A percentile compares a stretch with the other conserved stretches of the same genome.
These are phyloP conservation scores for Bombyx mandarina DNA, from an alignment of 1,140 invertebrate genomes.

Conservation along the genomic window DNA sequence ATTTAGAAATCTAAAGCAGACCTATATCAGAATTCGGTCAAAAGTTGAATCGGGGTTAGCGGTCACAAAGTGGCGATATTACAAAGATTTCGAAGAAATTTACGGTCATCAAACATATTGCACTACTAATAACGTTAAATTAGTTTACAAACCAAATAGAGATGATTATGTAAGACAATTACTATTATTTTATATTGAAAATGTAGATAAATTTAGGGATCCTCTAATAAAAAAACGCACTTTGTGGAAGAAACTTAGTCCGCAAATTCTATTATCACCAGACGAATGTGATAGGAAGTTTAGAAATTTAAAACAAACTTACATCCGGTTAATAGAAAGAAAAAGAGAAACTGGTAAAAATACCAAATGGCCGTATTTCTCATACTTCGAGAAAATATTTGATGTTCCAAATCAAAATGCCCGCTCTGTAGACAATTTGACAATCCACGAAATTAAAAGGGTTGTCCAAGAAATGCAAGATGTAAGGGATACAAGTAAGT, in stretches of 20 bases:
- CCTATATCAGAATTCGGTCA: conserved; percentile 49
- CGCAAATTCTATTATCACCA: conserved; percentile 36
- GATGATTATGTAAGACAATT: conserved; percentile 47
- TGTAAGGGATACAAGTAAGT: conserved; percentile 40
- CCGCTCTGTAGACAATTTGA: conserved; percentile 21
- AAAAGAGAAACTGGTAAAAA: conserved; percentile 35
- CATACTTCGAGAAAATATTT: conserved; percentile 59
- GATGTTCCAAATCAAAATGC: conserved; percentile 15
- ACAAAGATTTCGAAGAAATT: conserved; percentile 52
- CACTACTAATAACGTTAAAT: background rate
- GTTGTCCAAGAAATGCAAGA: conserved; percentile 33
- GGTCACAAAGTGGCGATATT: conserved; percentile 57
- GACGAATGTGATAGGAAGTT: conserved; percentile 62
- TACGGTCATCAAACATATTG: conserved; percentile 26
- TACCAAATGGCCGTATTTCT: conserved; percentile 52
- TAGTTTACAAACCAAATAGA: conserved; percentile 18
- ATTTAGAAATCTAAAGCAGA: conserved; percentile 61
- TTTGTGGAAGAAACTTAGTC: conserved; percentile 42
- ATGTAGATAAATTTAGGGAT: conserved; percentile 50
- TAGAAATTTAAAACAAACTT: conserved; percentile 60
- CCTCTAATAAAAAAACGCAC: conserved; percentile 44
- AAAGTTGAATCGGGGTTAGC: conserved; percentile 31
- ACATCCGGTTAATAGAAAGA: conserved; percentile 45
- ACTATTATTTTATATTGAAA: conserved; percentile 46
- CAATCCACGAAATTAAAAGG: conserved; percentile 38